phyloP scores from a whole-genome alignment of 2,888 invertebrate species.

The Mesoligia furuncula region DNA sequence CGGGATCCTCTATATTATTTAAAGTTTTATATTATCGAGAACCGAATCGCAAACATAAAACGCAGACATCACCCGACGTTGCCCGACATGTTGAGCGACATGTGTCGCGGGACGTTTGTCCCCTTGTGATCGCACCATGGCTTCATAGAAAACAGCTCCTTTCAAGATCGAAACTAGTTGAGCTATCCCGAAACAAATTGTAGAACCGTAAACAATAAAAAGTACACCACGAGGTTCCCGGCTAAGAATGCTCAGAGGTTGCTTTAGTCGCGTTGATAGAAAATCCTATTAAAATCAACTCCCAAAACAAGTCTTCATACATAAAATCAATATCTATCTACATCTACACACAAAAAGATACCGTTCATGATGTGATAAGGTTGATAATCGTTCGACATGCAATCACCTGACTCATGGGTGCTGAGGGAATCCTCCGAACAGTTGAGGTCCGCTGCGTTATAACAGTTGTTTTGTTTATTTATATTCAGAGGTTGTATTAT shows the following conservation, averaged over 20 bases:
- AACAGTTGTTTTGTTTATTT: slow-evolving; percentile 70
- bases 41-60: background rate
- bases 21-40: background rate
- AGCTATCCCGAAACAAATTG: background rate
- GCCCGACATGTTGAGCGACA: background rate
- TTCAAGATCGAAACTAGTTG: background rate
- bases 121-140: background rate
- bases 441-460: slow-evolving; percentile 93
- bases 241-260: background rate
- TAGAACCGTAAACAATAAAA: background rate
- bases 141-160: background rate
- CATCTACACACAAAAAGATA: slow-evolving; percentile 75
- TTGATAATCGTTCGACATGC: slow-evolving; percentile 79
- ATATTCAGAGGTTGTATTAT: slow-evolving; percentile 39
- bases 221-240: background rate
- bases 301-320: slow-evolving; percentile 16
- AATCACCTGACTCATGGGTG: slow-evolving; percentile 95
- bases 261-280: background rate
- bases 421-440: slow-evolving; percentile 95
- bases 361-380: slow-evolving; percentile 67
- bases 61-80: background rate
- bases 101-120: background rate
- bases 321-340: slow-evolving; percentile 28
- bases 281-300: slow-evolving; percentile 33
- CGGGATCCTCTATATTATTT: background rate